These are phyloP conservation scores for Sinocyclocheilus rhinocerous DNA, from an alignment of 2,113 vertebrate species.

Conservation along the genomic window DNA sequence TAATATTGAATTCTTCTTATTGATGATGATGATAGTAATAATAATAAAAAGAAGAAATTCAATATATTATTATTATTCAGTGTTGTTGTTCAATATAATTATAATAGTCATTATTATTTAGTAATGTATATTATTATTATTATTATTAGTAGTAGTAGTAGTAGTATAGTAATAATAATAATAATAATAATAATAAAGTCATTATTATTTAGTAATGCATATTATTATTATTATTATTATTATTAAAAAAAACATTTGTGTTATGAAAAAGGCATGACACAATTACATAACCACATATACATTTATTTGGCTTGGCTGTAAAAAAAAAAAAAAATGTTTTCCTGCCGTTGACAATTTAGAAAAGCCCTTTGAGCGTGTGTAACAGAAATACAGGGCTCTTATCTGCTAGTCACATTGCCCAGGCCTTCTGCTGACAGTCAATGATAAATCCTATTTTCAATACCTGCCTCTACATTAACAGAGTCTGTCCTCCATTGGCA, in stretches of 20 bases:
- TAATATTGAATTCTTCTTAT: no score
- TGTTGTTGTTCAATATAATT: no score
- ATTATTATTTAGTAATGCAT: no score
- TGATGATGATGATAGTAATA: no score
- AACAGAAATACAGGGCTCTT: constrained; percentile 4
- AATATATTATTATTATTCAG: no score
- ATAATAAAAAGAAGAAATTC: no score
- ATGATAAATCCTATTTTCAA: constrained; percentile 20
- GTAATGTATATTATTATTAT: no score
- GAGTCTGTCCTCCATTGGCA: not conserved
- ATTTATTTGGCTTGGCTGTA: not conserved
- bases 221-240: no score
- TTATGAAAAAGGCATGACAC: not conserved
- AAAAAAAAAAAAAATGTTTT: not conserved
- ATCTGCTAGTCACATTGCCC: constrained; percentile 15
- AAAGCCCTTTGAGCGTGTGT: not conserved
- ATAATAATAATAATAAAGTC: no score
- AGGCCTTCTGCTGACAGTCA: constrained; percentile 12
- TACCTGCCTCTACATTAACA: constrained; percentile 9
- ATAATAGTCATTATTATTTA: no score
- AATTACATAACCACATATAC: not conserved
- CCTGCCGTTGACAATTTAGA: not conserved
- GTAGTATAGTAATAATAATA: no score
- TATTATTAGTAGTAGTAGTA: no score
- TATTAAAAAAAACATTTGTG: not conserved